Evolutionary conservation across 2,888 invertebrate species (phyloP), one percentile per base, ranked within the genome.

Genomic region (Chloroclysta siterata): DNA sequence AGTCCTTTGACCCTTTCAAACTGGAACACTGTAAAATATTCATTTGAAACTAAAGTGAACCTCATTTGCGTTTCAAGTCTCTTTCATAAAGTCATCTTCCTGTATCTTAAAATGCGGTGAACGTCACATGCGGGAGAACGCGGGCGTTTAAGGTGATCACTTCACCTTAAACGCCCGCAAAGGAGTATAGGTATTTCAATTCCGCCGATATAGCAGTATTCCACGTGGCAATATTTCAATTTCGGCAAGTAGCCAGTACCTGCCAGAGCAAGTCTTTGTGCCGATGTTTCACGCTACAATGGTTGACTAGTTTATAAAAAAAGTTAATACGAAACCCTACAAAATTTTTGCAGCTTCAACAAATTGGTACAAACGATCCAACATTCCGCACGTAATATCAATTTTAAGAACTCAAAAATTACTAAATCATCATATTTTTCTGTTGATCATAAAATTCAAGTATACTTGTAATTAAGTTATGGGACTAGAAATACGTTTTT

Each of bases 21-120:
- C 51, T n/a, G 55, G 46, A 55, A 33, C 17, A 22, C 44, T 15
- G 46, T 47, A 10, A 17, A 55, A 17, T 47, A 15, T 56, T 39
- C 48, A 53, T 56, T 28, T 22, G n/a, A 51, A 22, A 44, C 33
- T 22, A 44, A 29, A 54, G 14, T 54, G 29, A 44, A 42, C 29
- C 52, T 53, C 55, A 52, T 56, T 62, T 56, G 46, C 39, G 46
- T 51, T 60, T 48, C 42, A 17, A 29, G 13, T 28, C 41, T 44
- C 33, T 36, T 54, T n/a, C 41, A 42, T 42, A 42, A 33, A 33
- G 33, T 6, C 33, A 3, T 33, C 33, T 8, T 7, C 33, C 33
- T 33, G 33, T 33, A 33, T 5, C 5, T 7, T 33, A 8, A 33
- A 7, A 33, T 33, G 33, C 33, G 33, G 33, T 33, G 33, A 33